Evolutionary conservation across 2,888 invertebrate genomes (phyloP), one percentile per base, ranked within the genome.

Genomic region (Acrobasis consociella): DNA sequence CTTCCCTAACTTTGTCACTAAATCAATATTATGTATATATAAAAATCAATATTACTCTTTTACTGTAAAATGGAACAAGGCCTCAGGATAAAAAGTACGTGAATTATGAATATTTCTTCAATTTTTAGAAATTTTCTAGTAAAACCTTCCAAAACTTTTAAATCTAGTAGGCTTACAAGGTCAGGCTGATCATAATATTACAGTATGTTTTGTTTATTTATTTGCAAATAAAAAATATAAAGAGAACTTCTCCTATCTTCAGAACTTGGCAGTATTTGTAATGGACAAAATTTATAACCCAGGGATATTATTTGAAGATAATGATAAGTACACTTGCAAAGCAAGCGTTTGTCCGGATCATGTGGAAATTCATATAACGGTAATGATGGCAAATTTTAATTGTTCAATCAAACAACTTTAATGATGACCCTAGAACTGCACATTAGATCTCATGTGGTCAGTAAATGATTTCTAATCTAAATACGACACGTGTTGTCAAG

Each of bases 391-490:
- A 46, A 13, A 46, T 13, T n/a, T 8, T 42, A 9, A 11, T 13
- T 42, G 42, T 42, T 42, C 11, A 42, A 42, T 11, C 11, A 42
- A 38, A 10, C 17, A 1, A 3, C 16, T 9, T 9, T 42, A 56
- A 42, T 42, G 56, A 42, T 7, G 39, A 9, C 2, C 16, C 42
- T 17, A 42, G 17, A 16, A 39, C 15, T 16, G 39, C 39, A 55
- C 10, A 56, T 17, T 38, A 42, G 15, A 42, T 56, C 17, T 15
- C 42, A 56, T 56, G 42, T 42, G 22, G 22, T 39, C 56, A 37
- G 56, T 11, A 11, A 42, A 56, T 56, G 17, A 22, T 22, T 42
- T 56, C 42, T 56, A 42, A 56, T 56, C 56, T 56, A 15, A 17
- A 31, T 22, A 37, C 13, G n/a, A 56, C 13, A 56, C 56, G 56